phyloP scores from a whole-genome alignment of 1,140 invertebrate species.

The Littorina saxatilis region DNA sequence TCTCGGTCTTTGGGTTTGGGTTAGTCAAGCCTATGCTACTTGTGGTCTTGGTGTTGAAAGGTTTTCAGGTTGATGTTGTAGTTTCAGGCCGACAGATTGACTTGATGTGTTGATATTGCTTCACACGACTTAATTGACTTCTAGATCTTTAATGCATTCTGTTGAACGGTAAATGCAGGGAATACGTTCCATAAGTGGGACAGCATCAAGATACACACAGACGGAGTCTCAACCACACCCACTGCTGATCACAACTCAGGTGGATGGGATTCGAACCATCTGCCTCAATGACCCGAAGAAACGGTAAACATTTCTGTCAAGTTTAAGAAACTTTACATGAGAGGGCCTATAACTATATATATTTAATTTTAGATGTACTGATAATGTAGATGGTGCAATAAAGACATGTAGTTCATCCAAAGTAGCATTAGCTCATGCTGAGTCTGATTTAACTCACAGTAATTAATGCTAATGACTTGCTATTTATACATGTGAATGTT shows the following conservation, averaged over 20 bases:
- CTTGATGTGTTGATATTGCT: too few relatives aligned
- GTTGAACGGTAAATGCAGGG: not conserved
- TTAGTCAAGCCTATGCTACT: too few relatives aligned
- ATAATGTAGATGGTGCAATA: not conserved
- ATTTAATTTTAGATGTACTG: not conserved
- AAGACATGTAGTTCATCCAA: not conserved
- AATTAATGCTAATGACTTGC: not conserved
- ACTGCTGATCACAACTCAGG: constrained; percentile 49
- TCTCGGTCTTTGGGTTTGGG: too few relatives aligned
- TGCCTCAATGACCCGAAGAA: constrained; percentile 66
- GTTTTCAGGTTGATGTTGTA: too few relatives aligned
- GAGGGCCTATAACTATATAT: not conserved
- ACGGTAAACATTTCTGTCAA: constrained; percentile 46
- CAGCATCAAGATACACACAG: not conserved
- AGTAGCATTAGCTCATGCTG: not conserved
- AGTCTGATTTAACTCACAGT: not conserved
- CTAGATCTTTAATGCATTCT: too few relatives aligned
- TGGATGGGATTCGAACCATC: constrained; percentile 65
- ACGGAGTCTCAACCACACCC: constrained; percentile 25
- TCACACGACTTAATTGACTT: too few relatives aligned
- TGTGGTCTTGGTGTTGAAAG: too few relatives aligned
- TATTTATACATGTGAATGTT: not conserved
- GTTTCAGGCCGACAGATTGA: too few relatives aligned
- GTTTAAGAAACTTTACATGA: not conserved
- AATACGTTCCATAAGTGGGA: not conserved